phyloP scores from a whole-genome alignment of 2,888 invertebrate species.

The Proisotoma minuta region DNA sequence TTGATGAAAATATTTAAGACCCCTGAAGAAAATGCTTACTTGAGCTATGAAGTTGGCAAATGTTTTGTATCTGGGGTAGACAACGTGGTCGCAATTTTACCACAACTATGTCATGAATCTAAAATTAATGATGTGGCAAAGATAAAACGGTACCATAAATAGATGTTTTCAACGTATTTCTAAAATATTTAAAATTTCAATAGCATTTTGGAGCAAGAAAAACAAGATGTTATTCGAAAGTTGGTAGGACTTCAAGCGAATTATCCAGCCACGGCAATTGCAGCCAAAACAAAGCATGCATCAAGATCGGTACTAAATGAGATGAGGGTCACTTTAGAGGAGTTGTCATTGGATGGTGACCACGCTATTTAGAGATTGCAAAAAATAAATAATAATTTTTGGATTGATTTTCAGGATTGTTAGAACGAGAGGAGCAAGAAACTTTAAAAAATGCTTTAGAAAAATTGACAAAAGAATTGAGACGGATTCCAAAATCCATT shows the following conservation, averaged over 20 bases:
- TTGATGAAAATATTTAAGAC: conserved; percentile 48
- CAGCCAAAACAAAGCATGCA: conserved; percentile 62
- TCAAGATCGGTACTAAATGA: conserved; percentile 60
- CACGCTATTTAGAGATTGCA: neutral
- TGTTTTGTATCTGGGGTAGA: conserved; percentile 62
- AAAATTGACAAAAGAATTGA: conserved; percentile 56
- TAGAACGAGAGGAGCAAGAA: conserved; percentile 59
- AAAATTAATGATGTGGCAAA: conserved; percentile 46
- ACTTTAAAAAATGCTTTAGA: conserved; percentile 57
- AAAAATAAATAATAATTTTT: neutral
- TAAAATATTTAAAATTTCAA: conserved; percentile 36
- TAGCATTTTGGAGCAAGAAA: conserved; percentile 48
- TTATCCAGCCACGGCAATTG: conserved; percentile 60
- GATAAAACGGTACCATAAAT: conserved; percentile 32
- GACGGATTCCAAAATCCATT: conserved; percentile 48
- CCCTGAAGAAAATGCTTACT: conserved; percentile 55
- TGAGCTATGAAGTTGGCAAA: conserved; percentile 62
- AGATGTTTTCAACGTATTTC: neutral
- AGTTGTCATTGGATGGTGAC: conserved; percentile 56
- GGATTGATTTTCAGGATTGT: conserved; percentile 52
- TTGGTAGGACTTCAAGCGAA: conserved; percentile 57
- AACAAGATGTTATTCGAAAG: conserved; percentile 55
- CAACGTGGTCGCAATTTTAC: conserved; percentile 57
- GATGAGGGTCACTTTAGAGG: conserved; percentile 57
- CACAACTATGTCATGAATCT: conserved; percentile 53